Evolutionary conservation across 2,888 invertebrate genomes (phyloP).

Genomic region (Dolichopus griseipennis): DNA sequence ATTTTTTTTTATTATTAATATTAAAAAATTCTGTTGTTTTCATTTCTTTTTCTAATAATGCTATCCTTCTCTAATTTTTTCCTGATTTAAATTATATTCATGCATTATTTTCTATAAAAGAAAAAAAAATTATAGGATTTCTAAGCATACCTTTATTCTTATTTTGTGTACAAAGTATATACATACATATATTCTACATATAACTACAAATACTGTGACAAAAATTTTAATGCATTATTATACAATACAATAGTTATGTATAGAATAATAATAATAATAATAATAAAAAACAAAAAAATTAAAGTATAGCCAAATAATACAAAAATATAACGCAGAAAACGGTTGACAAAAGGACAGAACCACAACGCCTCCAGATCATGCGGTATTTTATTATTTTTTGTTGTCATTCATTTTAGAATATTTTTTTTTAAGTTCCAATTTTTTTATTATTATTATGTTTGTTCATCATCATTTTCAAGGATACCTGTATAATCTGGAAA

Average conservation of each 20-base stretch:
- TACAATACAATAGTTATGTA: background rate
- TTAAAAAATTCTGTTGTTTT: too few relatives aligned
- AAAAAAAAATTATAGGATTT: background rate
- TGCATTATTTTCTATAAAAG: background rate
- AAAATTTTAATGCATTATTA: background rate
- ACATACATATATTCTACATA: background rate
- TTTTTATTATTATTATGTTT: too few relatives aligned
- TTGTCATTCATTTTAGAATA: background rate
- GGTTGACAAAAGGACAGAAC: conserved; percentile 16
- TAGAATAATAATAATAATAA: background rate
- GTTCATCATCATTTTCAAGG: background rate
- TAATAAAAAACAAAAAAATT: background rate
- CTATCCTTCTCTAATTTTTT: too few relatives aligned
- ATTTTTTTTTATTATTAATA: too few relatives aligned
- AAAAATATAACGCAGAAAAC: background rate
- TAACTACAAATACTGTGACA: background rate
- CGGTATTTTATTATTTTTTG: background rate
- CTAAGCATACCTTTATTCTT: background rate
- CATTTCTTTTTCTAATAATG: too few relatives aligned
- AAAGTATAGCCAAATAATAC: background rate
- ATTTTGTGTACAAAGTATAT: background rate
- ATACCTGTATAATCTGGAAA: background rate
- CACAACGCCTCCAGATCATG: conserved; percentile 16
- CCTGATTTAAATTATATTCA: too few relatives aligned
- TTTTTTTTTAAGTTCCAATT: background rate